Percentiles rank a stretch among this genome's conserved stretches.
Evolutionary conservation across 2,113 vertebrate genomes (phyloP).

Genomic region (Drymodes brunneopygia): DNA sequence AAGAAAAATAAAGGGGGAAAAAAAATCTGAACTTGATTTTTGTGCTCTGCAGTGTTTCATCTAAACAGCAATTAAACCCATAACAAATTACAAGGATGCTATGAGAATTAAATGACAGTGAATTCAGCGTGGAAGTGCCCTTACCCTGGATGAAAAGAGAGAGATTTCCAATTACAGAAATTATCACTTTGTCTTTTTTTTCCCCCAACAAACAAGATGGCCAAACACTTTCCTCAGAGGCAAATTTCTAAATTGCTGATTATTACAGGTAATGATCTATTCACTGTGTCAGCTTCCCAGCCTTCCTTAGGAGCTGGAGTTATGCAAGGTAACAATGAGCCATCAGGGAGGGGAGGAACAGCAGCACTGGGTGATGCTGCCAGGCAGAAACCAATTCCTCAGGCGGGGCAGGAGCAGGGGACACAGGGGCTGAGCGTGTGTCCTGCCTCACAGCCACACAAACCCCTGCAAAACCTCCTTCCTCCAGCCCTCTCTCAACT

Average conservation of each 20-base stretch:
- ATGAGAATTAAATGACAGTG: background rate
- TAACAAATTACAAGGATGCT: background rate
- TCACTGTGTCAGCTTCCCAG: background rate
- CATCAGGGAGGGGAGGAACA: background rate
- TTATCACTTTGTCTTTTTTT: background rate
- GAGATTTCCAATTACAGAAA: background rate
- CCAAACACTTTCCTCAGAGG: background rate
- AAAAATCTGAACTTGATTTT: background rate
- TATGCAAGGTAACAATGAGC: slow-evolving; percentile 7
- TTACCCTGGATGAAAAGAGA: background rate
- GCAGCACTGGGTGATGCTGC: background rate
- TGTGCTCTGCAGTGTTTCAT: background rate
- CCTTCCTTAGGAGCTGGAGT: background rate
- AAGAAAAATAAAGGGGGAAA: background rate
- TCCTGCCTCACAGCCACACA: background rate
- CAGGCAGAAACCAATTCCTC: background rate
- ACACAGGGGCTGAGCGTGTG: accelerated
- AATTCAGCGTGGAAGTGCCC: background rate
- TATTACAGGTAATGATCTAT: slow-evolving; percentile 53
- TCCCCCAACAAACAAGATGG: background rate
- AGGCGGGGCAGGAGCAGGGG: background rate
- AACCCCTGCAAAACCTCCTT: background rate
- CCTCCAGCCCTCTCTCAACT: background rate
- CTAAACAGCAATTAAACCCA: background rate
- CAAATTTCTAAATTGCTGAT: slow-evolving; percentile 54